Conservation (phyloP, 2,113 vertebrate species). For the Myotis brandtii region DNA sequence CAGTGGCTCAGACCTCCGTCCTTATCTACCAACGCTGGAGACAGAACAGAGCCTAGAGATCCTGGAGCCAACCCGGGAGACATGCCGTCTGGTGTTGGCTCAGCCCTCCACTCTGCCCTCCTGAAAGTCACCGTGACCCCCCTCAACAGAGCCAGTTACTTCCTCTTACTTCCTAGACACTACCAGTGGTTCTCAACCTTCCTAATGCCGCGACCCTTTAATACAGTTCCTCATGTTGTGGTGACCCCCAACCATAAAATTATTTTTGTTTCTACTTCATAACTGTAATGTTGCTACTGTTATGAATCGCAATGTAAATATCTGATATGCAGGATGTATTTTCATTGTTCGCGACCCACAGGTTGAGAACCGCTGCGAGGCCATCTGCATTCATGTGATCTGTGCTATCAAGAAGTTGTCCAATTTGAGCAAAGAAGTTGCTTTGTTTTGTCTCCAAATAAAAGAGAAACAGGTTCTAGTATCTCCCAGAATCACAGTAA, state of each 20-base stretch:
- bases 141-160: not conserved
- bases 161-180: not conserved
- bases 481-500: not conserved
- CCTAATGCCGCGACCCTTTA: no score
- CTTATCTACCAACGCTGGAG: not conserved
- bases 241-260: no score
- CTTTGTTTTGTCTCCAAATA: not conserved
- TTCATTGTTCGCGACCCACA: no score
- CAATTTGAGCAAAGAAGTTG: not conserved
- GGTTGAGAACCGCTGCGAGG: no score
- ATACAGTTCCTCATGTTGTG: no score
- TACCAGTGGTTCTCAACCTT: no score
- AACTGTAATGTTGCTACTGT: no score
- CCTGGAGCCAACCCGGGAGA: not conserved
- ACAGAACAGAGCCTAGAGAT: not conserved
- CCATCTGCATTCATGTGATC: not conserved
- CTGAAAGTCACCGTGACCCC: not conserved
- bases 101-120: not conserved
- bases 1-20: not conserved
- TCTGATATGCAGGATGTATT: no score
- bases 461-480: not conserved
- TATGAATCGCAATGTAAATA: no score
- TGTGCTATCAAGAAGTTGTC: not conserved
- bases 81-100: not conserved
- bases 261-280: no score